These are phyloP conservation scores for Caranx ignobilis DNA, from an alignment of 2,113 vertebrate species.

Conservation along the genomic window DNA sequence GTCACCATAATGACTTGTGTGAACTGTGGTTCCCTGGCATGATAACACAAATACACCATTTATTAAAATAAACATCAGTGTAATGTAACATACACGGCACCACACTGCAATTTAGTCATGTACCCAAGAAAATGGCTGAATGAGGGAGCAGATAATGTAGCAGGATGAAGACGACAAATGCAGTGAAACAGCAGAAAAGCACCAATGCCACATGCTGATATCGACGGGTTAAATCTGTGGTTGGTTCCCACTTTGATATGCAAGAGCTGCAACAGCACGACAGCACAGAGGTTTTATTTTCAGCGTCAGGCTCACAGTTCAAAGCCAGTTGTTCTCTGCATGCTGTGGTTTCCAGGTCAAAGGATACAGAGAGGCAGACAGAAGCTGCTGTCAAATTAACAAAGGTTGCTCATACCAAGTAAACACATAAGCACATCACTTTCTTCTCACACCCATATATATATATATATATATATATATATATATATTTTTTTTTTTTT, in stretches of 20 bases:
- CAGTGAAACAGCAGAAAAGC: background rate
- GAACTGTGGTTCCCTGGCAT: background rate
- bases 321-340: background rate
- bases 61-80: too few species aligned
- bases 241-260: constrained; percentile 28
- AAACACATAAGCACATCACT: background rate
- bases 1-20: background rate
- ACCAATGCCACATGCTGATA: background rate
- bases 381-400: background rate
- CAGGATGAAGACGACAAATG: background rate
- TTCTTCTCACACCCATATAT: background rate
- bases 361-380: background rate
- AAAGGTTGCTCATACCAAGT: background rate
- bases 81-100: background rate
- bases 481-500: too few species aligned
- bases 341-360: background rate
- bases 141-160: background rate
- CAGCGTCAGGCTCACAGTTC: background rate
- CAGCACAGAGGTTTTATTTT: constrained; percentile 4
- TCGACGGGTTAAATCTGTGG: constrained; percentile 20
- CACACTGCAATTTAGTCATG: background rate
- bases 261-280: background rate
- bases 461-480: too few species aligned
- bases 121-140: background rate
- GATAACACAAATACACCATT: too few species aligned